Percentiles rank a stretch among this genome's conserved stretches.
Evolutionary conservation across 2,888 invertebrate genomes (phyloP).

Genomic region (Ashinkailepas kermadecensis): DNA sequence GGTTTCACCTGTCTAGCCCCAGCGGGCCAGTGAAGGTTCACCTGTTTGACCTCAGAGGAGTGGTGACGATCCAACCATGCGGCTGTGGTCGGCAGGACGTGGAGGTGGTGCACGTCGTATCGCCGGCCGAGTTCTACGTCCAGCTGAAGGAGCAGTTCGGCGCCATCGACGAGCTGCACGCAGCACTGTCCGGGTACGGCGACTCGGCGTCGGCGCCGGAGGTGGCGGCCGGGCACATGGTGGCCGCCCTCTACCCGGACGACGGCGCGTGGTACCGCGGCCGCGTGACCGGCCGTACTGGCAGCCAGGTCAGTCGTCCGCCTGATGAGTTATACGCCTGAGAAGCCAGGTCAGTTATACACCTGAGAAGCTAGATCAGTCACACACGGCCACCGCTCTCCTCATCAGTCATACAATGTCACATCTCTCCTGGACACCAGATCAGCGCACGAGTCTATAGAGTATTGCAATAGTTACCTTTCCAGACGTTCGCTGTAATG

Average conservation of each 20-base stretch:
- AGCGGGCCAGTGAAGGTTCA: no score
- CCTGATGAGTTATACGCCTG: not conserved
- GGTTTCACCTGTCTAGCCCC: no score
- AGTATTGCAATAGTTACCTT: no score
- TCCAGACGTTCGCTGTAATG: no score
- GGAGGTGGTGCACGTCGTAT: slow-evolving; percentile 17
- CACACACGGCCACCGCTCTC: no score
- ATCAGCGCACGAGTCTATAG: no score
- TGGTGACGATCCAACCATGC: no score
- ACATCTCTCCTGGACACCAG: no score
- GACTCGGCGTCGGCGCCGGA: not conserved
- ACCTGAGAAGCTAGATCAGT: no score
- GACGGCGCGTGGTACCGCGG: slow-evolving; percentile 7
- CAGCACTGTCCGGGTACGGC: not conserved
- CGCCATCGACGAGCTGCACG: not conserved
- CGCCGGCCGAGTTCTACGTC: slow-evolving; percentile 15
- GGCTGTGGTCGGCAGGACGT: not conserved
- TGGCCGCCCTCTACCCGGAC: not conserved
- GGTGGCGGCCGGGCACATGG: not conserved
- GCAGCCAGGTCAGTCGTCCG: not conserved
- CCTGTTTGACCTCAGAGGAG: no score
- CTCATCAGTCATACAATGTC: no score
- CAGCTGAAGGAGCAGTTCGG: slow-evolving; percentile 4
- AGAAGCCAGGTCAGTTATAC: no score
- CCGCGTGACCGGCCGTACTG: not conserved